phyloP scores from a whole-genome alignment of 2,888 invertebrate genomes.

The Dorcus parallelipipedus region DNA sequence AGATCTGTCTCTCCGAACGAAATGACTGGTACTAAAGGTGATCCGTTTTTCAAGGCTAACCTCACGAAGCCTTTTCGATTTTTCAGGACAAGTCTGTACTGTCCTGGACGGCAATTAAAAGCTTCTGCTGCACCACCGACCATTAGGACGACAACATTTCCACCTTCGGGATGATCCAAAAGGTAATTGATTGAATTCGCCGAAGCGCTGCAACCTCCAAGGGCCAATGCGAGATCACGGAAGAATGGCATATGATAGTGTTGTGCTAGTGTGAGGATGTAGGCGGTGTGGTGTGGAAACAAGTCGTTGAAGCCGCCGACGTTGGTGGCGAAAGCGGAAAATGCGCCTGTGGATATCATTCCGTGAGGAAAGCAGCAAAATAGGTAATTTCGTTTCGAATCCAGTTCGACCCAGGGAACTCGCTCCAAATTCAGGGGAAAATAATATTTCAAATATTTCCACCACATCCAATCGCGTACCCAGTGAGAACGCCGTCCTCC shows the following conservation, averaged over 20 bases:
- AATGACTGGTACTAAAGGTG: constrained; percentile 81
- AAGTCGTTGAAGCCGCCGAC: constrained; percentile 49
- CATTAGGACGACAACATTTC: constrained; percentile 68
- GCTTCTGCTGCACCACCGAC: constrained; percentile 91
- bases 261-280: constrained; percentile 57
- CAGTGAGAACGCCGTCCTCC: constrained; percentile 48
- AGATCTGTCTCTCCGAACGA: constrained; percentile 89
- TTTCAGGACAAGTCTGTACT: constrained; percentile 68
- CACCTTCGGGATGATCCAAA: constrained; percentile 53
- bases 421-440: constrained; percentile 84
- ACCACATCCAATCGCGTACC: constrained; percentile 63
- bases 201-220: constrained; percentile 59
- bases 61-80: constrained; percentile 62
- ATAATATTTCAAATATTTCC: constrained; percentile 75
- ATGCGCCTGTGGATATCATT: constrained; percentile 70
- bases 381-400: constrained; percentile 77
- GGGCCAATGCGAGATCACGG: constrained; percentile 62
- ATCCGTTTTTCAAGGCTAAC: constrained; percentile 53
- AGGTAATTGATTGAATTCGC: constrained; percentile 64
- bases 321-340: constrained; percentile 74
- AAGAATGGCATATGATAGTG: constrained; percentile 72
- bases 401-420: constrained; percentile 78
- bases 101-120: constrained; percentile 74
- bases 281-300: constrained; percentile 53
- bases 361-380: constrained; percentile 92